Conservation (phyloP, 2,113 vertebrate genomes). For the Emydura subglobosa region DNA sequence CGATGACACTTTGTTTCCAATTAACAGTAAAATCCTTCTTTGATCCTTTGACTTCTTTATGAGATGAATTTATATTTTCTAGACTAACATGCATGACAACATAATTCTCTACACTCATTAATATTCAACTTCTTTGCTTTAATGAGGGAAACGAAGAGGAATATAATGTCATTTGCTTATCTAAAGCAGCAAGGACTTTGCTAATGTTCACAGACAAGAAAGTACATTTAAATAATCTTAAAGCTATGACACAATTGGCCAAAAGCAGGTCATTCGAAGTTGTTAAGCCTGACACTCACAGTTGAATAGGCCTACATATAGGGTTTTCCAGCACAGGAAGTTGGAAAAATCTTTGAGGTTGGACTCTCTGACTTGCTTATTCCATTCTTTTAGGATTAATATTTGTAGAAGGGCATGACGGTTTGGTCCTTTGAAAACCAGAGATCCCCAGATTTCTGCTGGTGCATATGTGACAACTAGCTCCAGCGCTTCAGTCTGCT, state of each 20-base stretch:
- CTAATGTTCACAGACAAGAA: conserved; percentile 52
- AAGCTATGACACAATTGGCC: conserved; percentile 26
- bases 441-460: neutral
- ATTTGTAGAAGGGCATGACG: neutral
- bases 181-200: conserved; percentile 67
- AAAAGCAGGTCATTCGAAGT: conserved; percentile 51
- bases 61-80: conserved; percentile 82
- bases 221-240: conserved; percentile 48
- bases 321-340: neutral
- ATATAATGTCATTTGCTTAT: conserved; percentile 80
- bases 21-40: conserved; percentile 80
- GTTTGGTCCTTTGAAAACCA: neutral
- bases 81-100: conserved; percentile 81
- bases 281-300: conserved; percentile 4
- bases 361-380: neutral
- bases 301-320: neutral
- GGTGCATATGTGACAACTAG: accelerated
- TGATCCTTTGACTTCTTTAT: conserved; percentile 80
- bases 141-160: conserved; percentile 74
- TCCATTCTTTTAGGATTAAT: neutral
- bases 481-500: neutral
- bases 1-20: conserved; percentile 80
- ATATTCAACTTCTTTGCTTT: conserved; percentile 77
- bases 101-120: conserved; percentile 80
- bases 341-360: neutral